Evolutionary conservation across 1,140 invertebrate genomes (phyloP).

Genomic region (Wiebesia pumilae): DNA sequence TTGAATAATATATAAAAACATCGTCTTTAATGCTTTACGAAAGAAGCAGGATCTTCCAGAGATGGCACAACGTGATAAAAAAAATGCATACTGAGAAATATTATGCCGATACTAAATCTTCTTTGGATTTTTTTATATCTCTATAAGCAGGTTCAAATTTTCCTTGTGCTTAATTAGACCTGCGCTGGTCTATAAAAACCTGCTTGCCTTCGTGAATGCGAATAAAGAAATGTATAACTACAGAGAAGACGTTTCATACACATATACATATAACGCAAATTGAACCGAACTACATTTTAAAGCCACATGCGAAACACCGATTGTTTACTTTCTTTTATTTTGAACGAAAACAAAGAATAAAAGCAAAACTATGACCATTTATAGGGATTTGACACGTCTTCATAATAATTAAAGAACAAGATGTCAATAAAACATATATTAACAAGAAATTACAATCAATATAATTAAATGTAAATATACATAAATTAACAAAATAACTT

Average conservation of each 20-base stretch:
- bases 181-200: background rate
- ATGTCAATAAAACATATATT: constrained; percentile 25
- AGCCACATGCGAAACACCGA: constrained; percentile 45
- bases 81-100: background rate
- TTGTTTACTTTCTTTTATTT: background rate
- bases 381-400: background rate
- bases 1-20: constrained; percentile 42
- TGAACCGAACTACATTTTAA: constrained; percentile 43
- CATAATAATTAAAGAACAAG: constrained; percentile 11
- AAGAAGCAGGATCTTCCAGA: constrained; percentile 36
- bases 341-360: constrained; percentile 26
- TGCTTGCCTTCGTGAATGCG: constrained; percentile 24
- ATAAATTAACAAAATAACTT: constrained; percentile 3
- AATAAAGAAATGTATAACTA: constrained; percentile 33
- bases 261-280: background rate
- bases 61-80: background rate
- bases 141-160: background rate
- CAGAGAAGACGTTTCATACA: constrained; percentile 15
- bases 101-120: background rate
- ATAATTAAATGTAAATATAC: constrained; percentile 31
- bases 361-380: constrained; percentile 27
- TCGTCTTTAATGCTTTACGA: constrained; percentile 19
- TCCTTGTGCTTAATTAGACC: background rate
- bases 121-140: background rate
- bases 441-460: constrained; percentile 32